phyloP scores from a whole-genome alignment of 2,113 vertebrate species.

The Vanacampus margaritifer region DNA sequence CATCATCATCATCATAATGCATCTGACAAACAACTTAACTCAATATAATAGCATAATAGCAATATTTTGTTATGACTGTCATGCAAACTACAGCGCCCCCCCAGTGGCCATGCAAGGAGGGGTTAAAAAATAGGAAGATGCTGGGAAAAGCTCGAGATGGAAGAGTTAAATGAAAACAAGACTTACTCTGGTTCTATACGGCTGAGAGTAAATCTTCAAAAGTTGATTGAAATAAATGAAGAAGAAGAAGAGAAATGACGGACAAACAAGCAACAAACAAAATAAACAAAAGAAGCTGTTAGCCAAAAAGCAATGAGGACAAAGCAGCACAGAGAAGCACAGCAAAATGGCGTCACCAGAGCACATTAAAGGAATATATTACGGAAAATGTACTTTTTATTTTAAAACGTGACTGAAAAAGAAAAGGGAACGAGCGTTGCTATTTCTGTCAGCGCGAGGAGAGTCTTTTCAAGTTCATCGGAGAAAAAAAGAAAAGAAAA shows the following conservation, averaged over 20 bases:
- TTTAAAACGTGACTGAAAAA: neutral
- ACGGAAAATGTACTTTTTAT: neutral
- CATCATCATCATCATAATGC: too few relatives aligned
- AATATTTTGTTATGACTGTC: neutral
- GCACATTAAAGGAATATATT: neutral
- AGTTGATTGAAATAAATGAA: slow-evolving; percentile 55
- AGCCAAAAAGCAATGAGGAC: slow-evolving; percentile 54
- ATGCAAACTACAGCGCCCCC: slow-evolving; percentile 9
- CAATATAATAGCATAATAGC: too few relatives aligned
- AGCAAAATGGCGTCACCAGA: neutral
- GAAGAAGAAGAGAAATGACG: slow-evolving; percentile 56
- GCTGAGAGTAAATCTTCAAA: slow-evolving; percentile 77
- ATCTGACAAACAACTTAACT: neutral
- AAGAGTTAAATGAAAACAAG: slow-evolving; percentile 44
- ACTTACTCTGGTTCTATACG: slow-evolving; percentile 78
- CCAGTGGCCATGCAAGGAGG: slow-evolving; percentile 50
- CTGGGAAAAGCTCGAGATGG: slow-evolving; percentile 22
- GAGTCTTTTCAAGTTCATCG: neutral
- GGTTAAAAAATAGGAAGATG: slow-evolving; percentile 1
- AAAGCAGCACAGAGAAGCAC: slow-evolving; percentile 29
- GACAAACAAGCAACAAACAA: slow-evolving; percentile 57
- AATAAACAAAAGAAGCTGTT: slow-evolving; percentile 71
- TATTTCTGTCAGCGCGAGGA: slow-evolving; percentile 25
- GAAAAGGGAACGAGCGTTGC: slow-evolving; percentile 34
- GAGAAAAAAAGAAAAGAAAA: neutral